These are phyloP conservation scores for Antennarius maculatus DNA, from an alignment of 2,797 vertebrate species.

Conservation along the genomic window DNA sequence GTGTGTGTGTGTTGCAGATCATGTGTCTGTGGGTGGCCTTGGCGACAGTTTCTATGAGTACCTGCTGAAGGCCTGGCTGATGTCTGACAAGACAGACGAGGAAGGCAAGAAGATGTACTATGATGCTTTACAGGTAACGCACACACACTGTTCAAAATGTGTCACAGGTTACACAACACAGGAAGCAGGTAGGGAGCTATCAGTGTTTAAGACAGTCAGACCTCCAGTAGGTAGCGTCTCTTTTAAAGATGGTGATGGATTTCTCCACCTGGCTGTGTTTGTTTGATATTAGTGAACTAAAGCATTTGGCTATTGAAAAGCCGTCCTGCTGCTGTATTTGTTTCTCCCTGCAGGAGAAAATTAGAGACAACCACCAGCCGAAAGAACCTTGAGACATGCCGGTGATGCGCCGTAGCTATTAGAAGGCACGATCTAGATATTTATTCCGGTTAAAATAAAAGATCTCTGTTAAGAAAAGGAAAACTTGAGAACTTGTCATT, in stretches of 20 bases:
- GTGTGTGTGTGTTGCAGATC: conserved; percentile 84
- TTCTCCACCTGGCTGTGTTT: conserved; percentile 17
- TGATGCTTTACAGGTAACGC: conserved; percentile 91
- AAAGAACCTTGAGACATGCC: conserved; percentile 13
- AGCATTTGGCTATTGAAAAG: conserved; percentile 16
- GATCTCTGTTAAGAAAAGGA: too few species aligned
- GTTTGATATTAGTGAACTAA: conserved; percentile 24
- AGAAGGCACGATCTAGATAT: conserved; percentile 3
- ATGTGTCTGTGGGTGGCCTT: conserved; percentile 95
- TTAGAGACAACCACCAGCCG: not conserved
- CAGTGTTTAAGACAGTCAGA: too few species aligned
- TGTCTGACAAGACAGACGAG: conserved; percentile 95
- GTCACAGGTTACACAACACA: too few species aligned
- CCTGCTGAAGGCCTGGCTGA: conserved; percentile 97
- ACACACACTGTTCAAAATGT: not conserved
- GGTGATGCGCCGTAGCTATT: not conserved
- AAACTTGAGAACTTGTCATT: too few species aligned
- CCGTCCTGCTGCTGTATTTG: conserved; percentile 9
- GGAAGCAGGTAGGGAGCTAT: too few species aligned
- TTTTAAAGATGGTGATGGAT: conserved; percentile 29
- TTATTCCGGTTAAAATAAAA: not conserved
- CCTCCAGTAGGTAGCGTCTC: not conserved
- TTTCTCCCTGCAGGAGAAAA: conserved; percentile 6
- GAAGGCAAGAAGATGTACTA: conserved; percentile 97
- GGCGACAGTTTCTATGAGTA: conserved; percentile 99